Evolutionary conservation across 2,113 vertebrate genomes (phyloP).

Genomic region (Fulmarus glacialis): DNA sequence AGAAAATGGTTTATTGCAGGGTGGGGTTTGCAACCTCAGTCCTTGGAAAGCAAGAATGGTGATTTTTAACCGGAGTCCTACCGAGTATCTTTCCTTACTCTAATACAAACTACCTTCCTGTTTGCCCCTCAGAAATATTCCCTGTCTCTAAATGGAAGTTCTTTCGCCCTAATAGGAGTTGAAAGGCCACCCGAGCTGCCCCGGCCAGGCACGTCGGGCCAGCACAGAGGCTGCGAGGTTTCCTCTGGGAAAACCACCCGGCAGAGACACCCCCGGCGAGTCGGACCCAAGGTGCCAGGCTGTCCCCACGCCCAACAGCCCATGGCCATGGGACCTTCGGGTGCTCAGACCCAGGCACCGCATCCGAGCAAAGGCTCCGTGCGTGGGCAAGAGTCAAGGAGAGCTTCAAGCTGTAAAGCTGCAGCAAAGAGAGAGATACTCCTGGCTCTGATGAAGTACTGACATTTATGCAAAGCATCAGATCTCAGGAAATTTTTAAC

Average conservation of each 20-base stretch:
- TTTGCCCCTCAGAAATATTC: rapidly evolving
- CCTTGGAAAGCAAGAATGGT: neutral
- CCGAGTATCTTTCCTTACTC: neutral
- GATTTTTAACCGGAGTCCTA: no score
- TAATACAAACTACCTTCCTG: rapidly evolving
- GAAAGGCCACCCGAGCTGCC: neutral
- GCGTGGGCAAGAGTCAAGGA: neutral
- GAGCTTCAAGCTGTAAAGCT: neutral
- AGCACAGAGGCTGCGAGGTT: neutral
- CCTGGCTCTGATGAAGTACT: neutral
- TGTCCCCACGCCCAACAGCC: neutral
- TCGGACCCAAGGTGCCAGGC: neutral
- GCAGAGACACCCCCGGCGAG: neutral
- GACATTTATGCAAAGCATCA: neutral
- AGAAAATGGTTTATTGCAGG: neutral
- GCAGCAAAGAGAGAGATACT: neutral
- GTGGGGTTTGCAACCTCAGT: neutral
- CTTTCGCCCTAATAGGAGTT: rapidly evolving
- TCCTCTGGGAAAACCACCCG: neutral
- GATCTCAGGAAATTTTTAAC: neutral
- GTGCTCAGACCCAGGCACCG: neutral
- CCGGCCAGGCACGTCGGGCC: rapidly evolving
- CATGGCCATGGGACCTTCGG: rapidly evolving
- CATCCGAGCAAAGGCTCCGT: rapidly evolving
- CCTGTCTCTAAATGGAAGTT: rapidly evolving